A percentile compares a stretch with the other conserved stretches of the same genome.
Evolutionary conservation across 2,797 vertebrate genomes (phyloP).

Genomic region (Chanos chanos): DNA sequence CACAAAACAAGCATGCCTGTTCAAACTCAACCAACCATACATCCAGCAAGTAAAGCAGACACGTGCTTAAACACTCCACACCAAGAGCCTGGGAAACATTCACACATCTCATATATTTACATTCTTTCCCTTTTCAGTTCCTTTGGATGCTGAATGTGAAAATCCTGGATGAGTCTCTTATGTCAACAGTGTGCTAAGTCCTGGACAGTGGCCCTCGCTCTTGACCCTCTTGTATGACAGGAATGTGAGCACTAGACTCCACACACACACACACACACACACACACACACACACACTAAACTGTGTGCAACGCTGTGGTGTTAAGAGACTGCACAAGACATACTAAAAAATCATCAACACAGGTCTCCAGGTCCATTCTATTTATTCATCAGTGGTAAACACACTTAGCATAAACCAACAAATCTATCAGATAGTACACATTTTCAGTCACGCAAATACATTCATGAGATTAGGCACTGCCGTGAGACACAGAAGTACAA

Average conservation of each 20-base stretch:
- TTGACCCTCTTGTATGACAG: constrained; percentile 28
- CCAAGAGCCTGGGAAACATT: constrained; percentile 43
- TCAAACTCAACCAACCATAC: background rate
- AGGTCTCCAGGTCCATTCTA: too few relatives aligned
- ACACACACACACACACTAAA: constrained; percentile 6
- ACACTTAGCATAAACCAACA: too few relatives aligned
- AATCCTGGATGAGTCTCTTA: constrained; percentile 46
- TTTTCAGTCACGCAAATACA: too few relatives aligned
- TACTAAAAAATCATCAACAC: too few relatives aligned
- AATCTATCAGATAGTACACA: too few relatives aligned
- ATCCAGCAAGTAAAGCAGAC: background rate
- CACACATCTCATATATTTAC: constrained; percentile 18
- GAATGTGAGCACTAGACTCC: constrained; percentile 36
- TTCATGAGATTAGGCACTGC: too few relatives aligned
- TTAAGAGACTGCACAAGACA: background rate
- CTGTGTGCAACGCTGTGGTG: background rate
- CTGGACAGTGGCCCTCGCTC: constrained; percentile 24
- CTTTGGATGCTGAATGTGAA: constrained; percentile 44
- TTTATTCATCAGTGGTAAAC: too few relatives aligned
- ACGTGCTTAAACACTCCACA: background rate
- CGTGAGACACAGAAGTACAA: too few relatives aligned
- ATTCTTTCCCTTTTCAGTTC: constrained; percentile 24
- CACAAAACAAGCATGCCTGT: background rate
- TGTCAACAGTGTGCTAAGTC: constrained; percentile 46
- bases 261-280: constrained; percentile 7